phyloP scores from a whole-genome alignment of 2,888 invertebrate species.

The Pherbina coryleti region DNA sequence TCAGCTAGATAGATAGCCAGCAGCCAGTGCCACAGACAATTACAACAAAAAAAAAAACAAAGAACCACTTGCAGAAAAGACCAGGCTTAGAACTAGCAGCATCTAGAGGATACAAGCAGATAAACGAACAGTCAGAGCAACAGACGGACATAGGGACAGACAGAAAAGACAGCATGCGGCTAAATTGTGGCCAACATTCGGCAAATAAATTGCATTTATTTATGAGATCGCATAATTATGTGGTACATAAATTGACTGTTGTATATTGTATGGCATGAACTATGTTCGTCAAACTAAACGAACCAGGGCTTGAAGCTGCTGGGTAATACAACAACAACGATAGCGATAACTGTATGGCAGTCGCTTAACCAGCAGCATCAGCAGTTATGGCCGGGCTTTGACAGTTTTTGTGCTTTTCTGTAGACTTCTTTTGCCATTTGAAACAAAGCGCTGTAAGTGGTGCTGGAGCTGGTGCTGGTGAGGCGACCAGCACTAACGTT shows the following conservation, averaged over 20 bases:
- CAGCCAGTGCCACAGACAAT: background rate
- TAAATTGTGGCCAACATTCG: slow-evolving; percentile 7
- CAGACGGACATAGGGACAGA: background rate
- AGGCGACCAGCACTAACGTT: background rate
- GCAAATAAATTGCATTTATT: slow-evolving; percentile 36
- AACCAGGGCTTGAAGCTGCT: no score
- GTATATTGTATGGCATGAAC: no score
- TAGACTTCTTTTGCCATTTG: no score
- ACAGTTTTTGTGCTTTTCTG: background rate
- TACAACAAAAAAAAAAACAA: background rate
- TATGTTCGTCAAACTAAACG: no score
- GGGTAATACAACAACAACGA: background rate
- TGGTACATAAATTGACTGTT: slow-evolving; percentile 1
- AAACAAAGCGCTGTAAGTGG: no score
- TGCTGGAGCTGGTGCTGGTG: background rate
- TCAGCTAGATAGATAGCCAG: background rate
- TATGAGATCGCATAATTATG: slow-evolving; percentile 29
- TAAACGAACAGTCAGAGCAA: background rate
- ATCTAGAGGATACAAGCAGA: background rate
- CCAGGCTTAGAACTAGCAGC: background rate
- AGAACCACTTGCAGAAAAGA: background rate
- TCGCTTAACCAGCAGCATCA: background rate
- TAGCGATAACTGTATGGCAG: background rate
- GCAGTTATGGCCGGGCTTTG: slow-evolving; percentile 2
- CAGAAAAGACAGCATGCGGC: slow-evolving; percentile 3